Evolutionary conservation across 2,797 vertebrate genomes (phyloP).

Genomic region (Amphiprion clarkii): DNA sequence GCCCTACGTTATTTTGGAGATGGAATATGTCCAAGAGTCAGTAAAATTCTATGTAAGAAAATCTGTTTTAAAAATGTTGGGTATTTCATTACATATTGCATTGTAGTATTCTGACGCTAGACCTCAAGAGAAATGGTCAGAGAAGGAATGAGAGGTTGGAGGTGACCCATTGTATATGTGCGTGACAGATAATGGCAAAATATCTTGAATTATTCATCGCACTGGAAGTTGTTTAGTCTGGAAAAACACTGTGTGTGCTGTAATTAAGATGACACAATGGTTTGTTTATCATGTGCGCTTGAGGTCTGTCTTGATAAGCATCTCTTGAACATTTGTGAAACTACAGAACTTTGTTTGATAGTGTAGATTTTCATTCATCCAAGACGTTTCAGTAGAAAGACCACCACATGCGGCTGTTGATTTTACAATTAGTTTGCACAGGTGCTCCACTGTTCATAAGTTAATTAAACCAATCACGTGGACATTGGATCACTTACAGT

Average conservation of each 20-base stretch:
- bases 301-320: slow-evolving; percentile 17
- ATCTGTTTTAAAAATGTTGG: not conserved
- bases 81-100: not conserved
- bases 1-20: too few species aligned
- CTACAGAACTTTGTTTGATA: not conserved
- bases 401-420: not conserved
- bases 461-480: not conserved
- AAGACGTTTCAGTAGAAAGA: not conserved
- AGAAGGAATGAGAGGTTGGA: not conserved
- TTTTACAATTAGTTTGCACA: not conserved
- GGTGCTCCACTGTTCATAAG: not conserved
- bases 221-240: not conserved
- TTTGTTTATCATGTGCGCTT: not conserved
- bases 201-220: not conserved
- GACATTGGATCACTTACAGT: not conserved
- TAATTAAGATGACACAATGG: not conserved
- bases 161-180: not conserved
- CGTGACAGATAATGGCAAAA: not conserved
- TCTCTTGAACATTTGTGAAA: not conserved
- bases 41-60: not conserved
- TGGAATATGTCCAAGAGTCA: too few species aligned
- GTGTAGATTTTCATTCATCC: not conserved
- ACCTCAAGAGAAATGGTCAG: not conserved
- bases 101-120: not conserved
- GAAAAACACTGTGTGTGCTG: not conserved